These are phyloP conservation scores for Amphibalanus amphitrite DNA, from an alignment of 1,140 invertebrate species.

Conservation along the genomic window DNA sequence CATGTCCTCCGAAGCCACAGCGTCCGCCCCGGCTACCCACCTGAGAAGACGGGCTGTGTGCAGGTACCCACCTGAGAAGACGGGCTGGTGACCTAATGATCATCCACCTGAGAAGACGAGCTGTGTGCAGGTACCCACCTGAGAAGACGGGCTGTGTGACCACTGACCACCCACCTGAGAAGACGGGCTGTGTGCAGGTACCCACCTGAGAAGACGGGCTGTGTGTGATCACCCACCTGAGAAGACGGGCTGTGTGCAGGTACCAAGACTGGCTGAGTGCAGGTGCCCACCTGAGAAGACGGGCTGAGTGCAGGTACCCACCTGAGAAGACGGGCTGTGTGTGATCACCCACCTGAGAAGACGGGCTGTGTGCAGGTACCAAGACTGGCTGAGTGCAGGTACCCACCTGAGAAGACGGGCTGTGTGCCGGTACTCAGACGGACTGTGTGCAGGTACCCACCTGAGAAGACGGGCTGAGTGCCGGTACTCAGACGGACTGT, in stretches of 20 bases:
- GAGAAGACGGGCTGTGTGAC: no score
- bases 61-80: no score
- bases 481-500: no score
- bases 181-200: constrained; percentile 85
- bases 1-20: no score
- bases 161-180: constrained; percentile 42
- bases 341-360: constrained; percentile 46
- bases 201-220: constrained; percentile 36
- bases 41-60: no score
- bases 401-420: constrained; percentile 63
- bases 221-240: constrained; percentile 35
- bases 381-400: constrained; percentile 93
- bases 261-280: constrained; percentile 89
- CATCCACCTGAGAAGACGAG: constrained; percentile 62
- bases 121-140: constrained; percentile 80
- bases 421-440: constrained; percentile 73
- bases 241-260: constrained; percentile 85
- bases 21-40: no score
- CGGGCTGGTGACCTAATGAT: no score
- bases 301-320: constrained; percentile 21
- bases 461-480: constrained; percentile 77
- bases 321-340: constrained; percentile 49
- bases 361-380: constrained; percentile 85
- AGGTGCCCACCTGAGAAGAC: constrained; percentile 53
- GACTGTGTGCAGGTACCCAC: constrained; percentile 25